These are phyloP conservation scores for Neolamprologus brichardi DNA, from an alignment of 2,113 vertebrate species.

Conservation along the genomic window DNA sequence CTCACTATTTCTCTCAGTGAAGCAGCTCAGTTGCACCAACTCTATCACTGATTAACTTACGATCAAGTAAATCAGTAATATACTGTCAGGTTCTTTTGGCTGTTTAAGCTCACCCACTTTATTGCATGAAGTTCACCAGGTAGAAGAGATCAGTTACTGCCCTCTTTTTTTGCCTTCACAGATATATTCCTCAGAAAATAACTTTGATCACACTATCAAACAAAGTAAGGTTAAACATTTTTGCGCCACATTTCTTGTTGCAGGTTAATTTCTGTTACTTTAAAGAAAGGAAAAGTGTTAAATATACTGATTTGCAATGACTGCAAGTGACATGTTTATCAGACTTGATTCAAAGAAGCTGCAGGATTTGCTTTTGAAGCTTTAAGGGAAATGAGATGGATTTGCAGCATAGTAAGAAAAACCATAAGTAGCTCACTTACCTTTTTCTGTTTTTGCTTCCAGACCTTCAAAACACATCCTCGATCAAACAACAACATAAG, in stretches of 20 bases:
- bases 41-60: neutral
- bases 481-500: neutral
- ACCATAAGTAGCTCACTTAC: neutral
- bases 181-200: neutral
- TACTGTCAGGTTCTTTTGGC: neutral
- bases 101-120: neutral
- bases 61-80: neutral
- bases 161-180: neutral
- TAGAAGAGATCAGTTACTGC: neutral
- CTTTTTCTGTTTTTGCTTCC: neutral
- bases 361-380: neutral
- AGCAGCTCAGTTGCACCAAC: neutral
- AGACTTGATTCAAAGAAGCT: neutral
- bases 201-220: neutral
- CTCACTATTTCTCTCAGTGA: neutral
- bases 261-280: neutral
- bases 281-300: neutral
- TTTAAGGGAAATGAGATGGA: neutral
- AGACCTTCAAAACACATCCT: neutral
- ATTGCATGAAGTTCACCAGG: neutral
- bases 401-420: neutral
- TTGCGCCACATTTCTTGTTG: neutral
- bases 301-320: neutral
- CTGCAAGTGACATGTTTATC: accelerated
- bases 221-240: neutral